Conservation (phyloP, 2,797 vertebrate species). For the Vireo griseus region DNA sequence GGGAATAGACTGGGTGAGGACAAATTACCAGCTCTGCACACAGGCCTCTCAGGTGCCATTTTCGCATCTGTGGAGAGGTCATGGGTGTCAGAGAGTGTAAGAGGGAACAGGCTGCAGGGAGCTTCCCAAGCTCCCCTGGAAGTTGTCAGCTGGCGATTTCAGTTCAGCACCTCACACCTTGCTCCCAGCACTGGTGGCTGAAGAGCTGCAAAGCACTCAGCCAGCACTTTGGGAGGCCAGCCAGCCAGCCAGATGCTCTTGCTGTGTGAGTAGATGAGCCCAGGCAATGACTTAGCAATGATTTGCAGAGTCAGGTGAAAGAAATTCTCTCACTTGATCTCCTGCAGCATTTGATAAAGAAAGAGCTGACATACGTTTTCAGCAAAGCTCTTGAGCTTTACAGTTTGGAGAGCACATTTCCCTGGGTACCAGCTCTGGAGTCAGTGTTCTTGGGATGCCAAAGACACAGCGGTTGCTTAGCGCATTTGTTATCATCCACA, state of each 20-base stretch:
- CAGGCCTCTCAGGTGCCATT: constrained; percentile 62
- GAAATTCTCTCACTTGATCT: not conserved
- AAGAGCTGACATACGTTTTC: not conserved
- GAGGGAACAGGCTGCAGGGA: constrained; percentile 14
- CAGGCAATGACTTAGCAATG: not conserved
- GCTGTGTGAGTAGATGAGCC: not conserved
- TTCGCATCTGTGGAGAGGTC: constrained; percentile 37
- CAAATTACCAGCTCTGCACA: constrained; percentile 71
- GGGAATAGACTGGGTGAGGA: constrained; percentile 59
- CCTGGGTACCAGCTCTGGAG: not conserved
- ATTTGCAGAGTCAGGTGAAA: constrained; percentile 10
- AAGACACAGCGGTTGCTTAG: not conserved
- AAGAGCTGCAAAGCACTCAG: not conserved
- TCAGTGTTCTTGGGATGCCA: constrained; percentile 4
- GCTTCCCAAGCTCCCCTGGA: constrained; percentile 12
- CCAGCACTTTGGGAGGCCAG: not conserved
- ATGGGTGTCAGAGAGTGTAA: constrained; percentile 9
- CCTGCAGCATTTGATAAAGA: not conserved
- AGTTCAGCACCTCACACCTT: constrained; percentile 13
- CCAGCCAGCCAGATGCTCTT: not conserved
- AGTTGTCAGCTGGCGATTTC: not conserved
- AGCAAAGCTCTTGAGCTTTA: constrained; percentile 2
- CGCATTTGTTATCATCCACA: fast-evolving
- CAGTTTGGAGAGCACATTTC: not conserved
- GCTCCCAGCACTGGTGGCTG: not conserved